Evolutionary conservation across 1,140 invertebrate genomes (phyloP).

Genomic region (Ridgeia piscesae): DNA sequence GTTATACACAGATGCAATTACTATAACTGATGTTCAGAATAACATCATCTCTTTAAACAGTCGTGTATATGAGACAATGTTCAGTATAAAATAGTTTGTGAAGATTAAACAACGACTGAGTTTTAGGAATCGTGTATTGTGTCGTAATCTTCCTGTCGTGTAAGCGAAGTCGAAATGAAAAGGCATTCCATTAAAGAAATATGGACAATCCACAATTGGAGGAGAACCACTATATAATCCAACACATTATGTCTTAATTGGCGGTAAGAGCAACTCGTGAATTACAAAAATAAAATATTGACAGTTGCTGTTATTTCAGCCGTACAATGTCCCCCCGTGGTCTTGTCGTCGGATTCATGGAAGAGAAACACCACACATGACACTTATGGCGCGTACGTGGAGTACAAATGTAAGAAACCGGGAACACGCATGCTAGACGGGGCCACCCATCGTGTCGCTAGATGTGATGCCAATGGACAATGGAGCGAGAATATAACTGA

Average conservation of each 20-base stretch:
- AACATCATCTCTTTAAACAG: too few species aligned
- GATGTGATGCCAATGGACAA: slow-evolving; percentile 25
- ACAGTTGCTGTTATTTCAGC: slow-evolving; percentile 15
- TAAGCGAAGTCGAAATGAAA: too few species aligned
- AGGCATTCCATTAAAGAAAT: not conserved
- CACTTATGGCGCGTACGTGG: slow-evolving; percentile 26
- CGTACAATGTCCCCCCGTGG: slow-evolving; percentile 21
- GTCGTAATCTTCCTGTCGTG: too few species aligned
- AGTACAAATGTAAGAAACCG: slow-evolving; percentile 18
- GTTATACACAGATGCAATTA: too few species aligned
- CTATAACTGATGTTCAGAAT: too few species aligned
- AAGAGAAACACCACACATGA: slow-evolving; percentile 19
- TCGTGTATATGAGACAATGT: too few species aligned
- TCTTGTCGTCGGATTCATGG: not conserved
- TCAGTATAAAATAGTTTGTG: too few species aligned
- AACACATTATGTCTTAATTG: not conserved
- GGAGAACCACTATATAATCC: too few species aligned
- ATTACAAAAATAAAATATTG: not conserved
- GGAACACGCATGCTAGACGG: slow-evolving; percentile 27
- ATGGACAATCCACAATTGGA: not conserved
- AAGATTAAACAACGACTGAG: too few species aligned
- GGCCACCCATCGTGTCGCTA: slow-evolving; percentile 17
- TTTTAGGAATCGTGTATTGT: too few species aligned
- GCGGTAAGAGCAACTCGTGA: not conserved
- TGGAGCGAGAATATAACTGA: slow-evolving; percentile 32